Conservation (phyloP, 2,113 vertebrate genomes). For the Engystomops pustulosus region DNA sequence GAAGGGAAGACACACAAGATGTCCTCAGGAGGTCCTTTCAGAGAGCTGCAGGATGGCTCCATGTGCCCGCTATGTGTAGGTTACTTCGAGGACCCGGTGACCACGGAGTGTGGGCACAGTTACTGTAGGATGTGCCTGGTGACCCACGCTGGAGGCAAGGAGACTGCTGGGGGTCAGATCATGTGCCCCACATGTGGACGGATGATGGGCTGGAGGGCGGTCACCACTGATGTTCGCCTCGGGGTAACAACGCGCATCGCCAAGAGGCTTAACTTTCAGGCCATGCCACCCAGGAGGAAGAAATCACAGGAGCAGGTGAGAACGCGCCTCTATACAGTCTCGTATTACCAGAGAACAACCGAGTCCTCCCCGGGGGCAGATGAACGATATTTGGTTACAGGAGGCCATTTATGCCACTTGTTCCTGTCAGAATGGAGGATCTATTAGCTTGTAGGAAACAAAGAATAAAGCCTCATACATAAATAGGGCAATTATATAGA, state of each 20-base stretch:
- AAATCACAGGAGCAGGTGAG: conserved; percentile 23
- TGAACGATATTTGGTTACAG: background rate
- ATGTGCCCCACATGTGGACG: conserved; percentile 68
- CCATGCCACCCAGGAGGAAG: conserved; percentile 8
- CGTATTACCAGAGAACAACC: background rate
- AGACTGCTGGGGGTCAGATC: conserved; percentile 24
- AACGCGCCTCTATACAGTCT: background rate
- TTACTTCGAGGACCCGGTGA: conserved; percentile 72
- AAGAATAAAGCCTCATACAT: background rate
- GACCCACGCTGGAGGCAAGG: conserved; percentile 57
- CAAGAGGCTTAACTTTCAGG: conserved; percentile 63
- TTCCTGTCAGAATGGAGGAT: background rate
- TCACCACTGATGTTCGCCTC: conserved; percentile 71
- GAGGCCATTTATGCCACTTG: background rate
- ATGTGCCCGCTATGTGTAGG: conserved; percentile 69
- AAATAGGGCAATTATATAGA: background rate
- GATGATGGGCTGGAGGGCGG: conserved; percentile 67
- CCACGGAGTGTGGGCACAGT: conserved; percentile 73
- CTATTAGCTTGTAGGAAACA: background rate
- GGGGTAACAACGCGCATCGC: conserved; percentile 73
- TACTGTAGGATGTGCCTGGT: conserved; percentile 72
- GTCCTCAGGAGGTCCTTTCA: conserved; percentile 52
- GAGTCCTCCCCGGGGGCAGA: background rate
- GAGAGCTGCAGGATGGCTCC: conserved; percentile 69
- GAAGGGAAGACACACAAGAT: background rate